phyloP scores from a whole-genome alignment of 2,888 invertebrate genomes.

The Uropetala carovei region DNA sequence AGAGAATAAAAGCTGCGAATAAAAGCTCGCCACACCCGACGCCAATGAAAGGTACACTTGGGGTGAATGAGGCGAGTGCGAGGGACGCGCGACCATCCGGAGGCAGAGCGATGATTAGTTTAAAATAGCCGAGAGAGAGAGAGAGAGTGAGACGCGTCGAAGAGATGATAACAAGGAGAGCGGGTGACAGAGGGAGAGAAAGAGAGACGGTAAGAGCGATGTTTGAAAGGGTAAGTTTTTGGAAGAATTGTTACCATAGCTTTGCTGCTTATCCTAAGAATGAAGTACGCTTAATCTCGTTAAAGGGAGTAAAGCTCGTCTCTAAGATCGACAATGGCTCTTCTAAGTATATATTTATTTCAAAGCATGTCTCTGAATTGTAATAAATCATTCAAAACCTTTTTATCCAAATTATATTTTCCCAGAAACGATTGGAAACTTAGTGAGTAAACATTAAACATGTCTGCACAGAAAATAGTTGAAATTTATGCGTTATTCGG shows the following conservation, averaged over 20 bases:
- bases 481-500: no score
- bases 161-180: no score
- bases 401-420: no score
- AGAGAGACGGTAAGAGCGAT: not conserved
- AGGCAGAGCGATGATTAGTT: not conserved
- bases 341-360: no score
- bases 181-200: not conserved
- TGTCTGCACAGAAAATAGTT: no score
- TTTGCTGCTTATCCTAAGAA: not conserved
- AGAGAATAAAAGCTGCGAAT: not conserved
- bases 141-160: not conserved
- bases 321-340: no score
- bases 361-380: no score
- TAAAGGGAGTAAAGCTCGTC: not conserved
- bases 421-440: no score
- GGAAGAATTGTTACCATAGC: not conserved
- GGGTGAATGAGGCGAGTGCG: not conserved
- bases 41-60: not conserved
- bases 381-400: no score
- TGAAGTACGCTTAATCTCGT: not conserved
- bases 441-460: no score
- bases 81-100: no score
- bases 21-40: slow-evolving; percentile 7
- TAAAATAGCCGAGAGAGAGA: not conserved
- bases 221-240: slow-evolving; percentile 27